Evolutionary conservation across 1,140 invertebrate species (phyloP), one percentile per base, ranked within the genome.

Genomic region (Formica exsecta): DNA sequence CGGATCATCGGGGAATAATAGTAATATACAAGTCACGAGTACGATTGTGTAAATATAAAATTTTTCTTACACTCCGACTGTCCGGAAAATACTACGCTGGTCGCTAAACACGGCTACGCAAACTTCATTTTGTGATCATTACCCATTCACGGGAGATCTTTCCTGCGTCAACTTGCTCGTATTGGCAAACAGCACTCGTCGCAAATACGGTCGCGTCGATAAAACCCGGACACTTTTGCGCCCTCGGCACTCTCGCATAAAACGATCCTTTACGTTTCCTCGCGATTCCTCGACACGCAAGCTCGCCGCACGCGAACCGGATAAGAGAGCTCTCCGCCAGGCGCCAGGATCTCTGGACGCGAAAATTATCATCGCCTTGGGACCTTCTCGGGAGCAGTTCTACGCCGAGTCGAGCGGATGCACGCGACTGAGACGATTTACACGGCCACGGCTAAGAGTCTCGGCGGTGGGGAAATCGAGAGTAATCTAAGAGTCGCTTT

Each of bases 401-500:
- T 44, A 16, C 13, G 16, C 16, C 79, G 54, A 81, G 66, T 71
- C 77, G 22, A 29, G 51, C 32, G 61, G n/a, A 85, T 38, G 32
- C 25, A 25, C 71, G 81, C 41, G 73, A 76, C 13, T 44, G 81
- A 85, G 32, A n/a, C 13, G 8, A 38, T 36, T 19, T 16, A 51
- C 48, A 41, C 36, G 41, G 16, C 7, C 25, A 7, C 8, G 54
- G 29, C 38, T 6, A 13, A 70, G n/a, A 25, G 22, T 9, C 22
- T 22, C 13, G 22, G 25, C 22, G 22, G 16, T 0, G 54, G 86
- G 68, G 54, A 86, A 87, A 86, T 64, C 61, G 74, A 86, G 86
- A 87, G 84, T 87, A 80, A 85, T 64, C 62, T 44, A 3, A 44
- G 48, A 48, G 54, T 65, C 36, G 68, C 44, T 77, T 86, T 86